Base-by-base conservation (phyloP, 1,140 invertebrate species). In the Elysia chlorotica region DNA sequence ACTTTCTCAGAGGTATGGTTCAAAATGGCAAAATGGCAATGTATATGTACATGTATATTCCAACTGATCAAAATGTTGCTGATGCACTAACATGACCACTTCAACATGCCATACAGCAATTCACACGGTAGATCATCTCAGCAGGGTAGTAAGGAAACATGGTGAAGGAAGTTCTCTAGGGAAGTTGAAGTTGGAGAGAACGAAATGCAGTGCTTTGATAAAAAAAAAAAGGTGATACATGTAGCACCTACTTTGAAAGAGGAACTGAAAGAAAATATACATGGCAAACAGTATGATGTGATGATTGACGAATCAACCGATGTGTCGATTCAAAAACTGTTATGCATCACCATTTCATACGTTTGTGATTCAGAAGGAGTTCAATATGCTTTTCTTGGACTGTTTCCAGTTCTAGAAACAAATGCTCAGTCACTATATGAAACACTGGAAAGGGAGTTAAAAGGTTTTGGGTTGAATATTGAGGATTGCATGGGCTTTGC, bases 401-500 rank as follows among this genome's bases (percentile, higher is more conserved):
- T 59, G 25, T 10, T 59, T 17, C 56, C 56, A 25, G 56, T 59
- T 17, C 56, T 59, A 25, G 56, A 59, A 59, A 59, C 56, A 10
- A 59, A 59, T 59, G 56, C 56, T 59, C 10, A 59, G 56, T 17
- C 56, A 59, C 56, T 59, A 17, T 59, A 17, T 25, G 14, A 59
- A 17, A 17, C 56, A 10, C 10, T 59, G 56, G 25, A 59, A 25
- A 59, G 25, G 10, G 56, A 59, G 56, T 59, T 59, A 25, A 25
- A 59, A 25, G 25, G 14, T 30, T 59, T 59, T 59, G 56, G 56
- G 10, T 59, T 59, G 56, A 59, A 25, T 59, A 17, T 59, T 10
- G 28, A 59, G 56, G 56, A 59, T 25, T 59, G 56, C 56, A 10
- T 59, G 25, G 56, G 56, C 56, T 59, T 59, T 59, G 56, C n/a